Conservation (phyloP, 2,113 vertebrate genomes). For the Malurus cyaneus region DNA sequence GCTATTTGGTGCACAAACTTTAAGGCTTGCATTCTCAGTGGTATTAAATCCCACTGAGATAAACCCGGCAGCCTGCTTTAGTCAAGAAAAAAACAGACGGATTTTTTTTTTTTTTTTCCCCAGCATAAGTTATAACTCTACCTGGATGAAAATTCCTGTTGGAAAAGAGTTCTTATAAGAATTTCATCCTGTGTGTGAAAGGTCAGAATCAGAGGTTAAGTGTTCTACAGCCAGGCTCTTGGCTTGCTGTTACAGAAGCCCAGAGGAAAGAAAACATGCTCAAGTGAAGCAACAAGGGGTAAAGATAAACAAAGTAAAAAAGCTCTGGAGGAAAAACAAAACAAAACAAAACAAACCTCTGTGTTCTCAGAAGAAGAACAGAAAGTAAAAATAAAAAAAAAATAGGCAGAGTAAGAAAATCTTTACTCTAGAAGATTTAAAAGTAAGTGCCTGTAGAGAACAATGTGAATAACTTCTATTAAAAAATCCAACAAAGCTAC, state of each 20-base stretch:
- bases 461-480: neutral
- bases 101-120: neutral
- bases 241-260: slow-evolving; percentile 10
- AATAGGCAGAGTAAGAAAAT: neutral
- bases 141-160: neutral
- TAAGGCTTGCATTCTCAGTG: neutral
- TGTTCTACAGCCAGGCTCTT: neutral
- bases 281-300: neutral
- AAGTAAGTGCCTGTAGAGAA: neutral
- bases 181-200: neutral
- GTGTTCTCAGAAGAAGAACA: neutral
- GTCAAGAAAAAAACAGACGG: neutral
- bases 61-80: neutral
- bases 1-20: neutral
- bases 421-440: neutral
- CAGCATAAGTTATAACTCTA: neutral
- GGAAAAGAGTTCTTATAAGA: neutral
- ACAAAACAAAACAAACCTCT: neutral
- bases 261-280: neutral
- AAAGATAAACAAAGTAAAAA: neutral
- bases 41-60: neutral
- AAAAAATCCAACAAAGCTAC: neutral
- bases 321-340: neutral
- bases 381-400: neutral
- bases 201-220: slow-evolving; percentile 46